Evolutionary conservation across 2,113 vertebrate genomes (phyloP).

Genomic region (Pseudois nayaur): DNA sequence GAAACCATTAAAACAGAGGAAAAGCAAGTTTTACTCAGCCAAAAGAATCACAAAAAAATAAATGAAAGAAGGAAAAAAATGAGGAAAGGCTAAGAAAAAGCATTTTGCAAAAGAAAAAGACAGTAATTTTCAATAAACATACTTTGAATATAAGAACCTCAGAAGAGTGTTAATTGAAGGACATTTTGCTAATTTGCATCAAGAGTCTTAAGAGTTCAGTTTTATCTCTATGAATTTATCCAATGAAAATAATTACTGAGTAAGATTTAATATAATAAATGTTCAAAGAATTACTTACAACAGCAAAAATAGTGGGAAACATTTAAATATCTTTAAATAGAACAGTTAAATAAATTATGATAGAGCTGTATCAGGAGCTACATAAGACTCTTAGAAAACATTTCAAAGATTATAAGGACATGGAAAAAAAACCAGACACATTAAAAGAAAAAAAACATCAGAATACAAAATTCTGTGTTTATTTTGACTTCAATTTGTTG

Average conservation of each 20-base stretch:
- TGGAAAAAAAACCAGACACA: background rate
- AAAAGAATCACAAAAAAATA: constrained; percentile 33
- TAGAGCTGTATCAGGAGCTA: background rate
- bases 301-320: background rate
- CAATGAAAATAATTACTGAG: background rate
- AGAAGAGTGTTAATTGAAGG: background rate
- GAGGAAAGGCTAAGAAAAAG: background rate
- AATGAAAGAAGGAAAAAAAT: background rate
- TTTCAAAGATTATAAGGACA: constrained; percentile 20
- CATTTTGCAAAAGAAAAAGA: background rate
- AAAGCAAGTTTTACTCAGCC: background rate
- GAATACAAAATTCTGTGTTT: background rate
- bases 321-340: constrained; percentile 4
- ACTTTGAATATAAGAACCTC: constrained; percentile 17
- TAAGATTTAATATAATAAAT: background rate
- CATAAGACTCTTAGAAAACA: background rate
- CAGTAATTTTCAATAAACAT: background rate
- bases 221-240: constrained; percentile 6
- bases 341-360: background rate
- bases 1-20: background rate
- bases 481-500: background rate
- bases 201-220: background rate
- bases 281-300: constrained; percentile 1
- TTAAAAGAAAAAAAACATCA: background rate
- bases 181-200: background rate